phyloP scores from a whole-genome alignment of 2,113 vertebrate species.

The Regulus satrapa region DNA sequence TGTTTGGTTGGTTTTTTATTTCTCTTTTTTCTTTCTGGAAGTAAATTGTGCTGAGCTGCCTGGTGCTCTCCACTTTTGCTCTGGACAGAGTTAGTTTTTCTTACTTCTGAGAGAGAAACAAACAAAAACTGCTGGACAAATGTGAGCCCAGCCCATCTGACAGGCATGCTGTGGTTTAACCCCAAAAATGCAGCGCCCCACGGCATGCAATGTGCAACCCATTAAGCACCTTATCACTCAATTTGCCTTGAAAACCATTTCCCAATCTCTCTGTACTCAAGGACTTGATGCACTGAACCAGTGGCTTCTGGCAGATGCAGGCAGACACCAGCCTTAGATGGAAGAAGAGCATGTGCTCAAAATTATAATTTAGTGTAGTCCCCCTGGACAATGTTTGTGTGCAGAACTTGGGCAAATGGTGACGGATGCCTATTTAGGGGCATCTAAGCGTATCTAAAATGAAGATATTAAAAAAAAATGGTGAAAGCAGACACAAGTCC shows the following conservation, averaged over 20 bases:
- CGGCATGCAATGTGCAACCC: background rate
- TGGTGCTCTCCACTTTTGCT: background rate
- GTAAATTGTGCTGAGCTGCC: conserved; percentile 56
- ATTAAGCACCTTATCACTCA: background rate
- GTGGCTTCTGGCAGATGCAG: background rate
- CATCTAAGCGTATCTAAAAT: background rate
- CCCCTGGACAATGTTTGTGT: background rate
- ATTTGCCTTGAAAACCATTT: background rate
- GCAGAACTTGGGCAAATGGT: background rate
- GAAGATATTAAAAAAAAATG: background rate
- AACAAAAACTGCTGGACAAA: background rate
- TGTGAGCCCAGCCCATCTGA: background rate
- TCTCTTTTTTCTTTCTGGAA: conserved; percentile 39
- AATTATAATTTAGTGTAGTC: background rate
- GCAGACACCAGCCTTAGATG: background rate
- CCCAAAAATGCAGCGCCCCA: background rate
- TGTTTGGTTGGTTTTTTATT: too few species aligned
- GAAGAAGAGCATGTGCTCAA: background rate
- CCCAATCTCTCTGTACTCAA: background rate
- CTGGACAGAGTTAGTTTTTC: background rate
- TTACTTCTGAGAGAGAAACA: background rate
- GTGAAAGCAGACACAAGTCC: background rate
- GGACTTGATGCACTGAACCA: background rate
- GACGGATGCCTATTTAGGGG: background rate
- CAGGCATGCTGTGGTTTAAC: background rate